phyloP scores from a whole-genome alignment of 2,888 invertebrate species.

The Oligia fasciuncula region DNA sequence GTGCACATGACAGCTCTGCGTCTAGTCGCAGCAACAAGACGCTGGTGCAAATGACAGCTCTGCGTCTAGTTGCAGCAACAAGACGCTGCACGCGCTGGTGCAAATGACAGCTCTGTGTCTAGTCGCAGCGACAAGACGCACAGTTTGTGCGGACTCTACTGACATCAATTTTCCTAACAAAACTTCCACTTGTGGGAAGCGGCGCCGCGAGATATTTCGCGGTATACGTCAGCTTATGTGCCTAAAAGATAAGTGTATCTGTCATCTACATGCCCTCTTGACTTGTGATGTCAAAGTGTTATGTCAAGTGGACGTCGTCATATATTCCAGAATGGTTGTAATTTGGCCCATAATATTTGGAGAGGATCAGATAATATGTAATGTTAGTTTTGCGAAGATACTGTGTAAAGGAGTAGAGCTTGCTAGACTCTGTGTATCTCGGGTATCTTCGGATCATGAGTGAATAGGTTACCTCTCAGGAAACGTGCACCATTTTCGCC shows the following conservation, averaged over 20 bases:
- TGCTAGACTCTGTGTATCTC: background rate
- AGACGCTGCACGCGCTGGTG: too few species aligned
- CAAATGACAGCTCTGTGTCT: background rate
- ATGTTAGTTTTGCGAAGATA: background rate
- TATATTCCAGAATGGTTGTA: slow-evolving; percentile 16
- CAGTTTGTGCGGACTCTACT: background rate
- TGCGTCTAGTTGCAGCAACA: background rate
- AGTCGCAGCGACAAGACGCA: background rate
- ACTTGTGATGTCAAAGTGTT: slow-evolving; percentile 33
- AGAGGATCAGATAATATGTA: slow-evolving; percentile 11
- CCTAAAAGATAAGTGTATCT: slow-evolving; percentile 34
- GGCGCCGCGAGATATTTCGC: slow-evolving; percentile 3
- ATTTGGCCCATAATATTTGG: slow-evolving; percentile 24
- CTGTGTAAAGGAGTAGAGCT: too few species aligned
- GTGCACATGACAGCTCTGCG: too few species aligned
- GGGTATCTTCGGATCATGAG: background rate
- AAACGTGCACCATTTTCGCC: too few species aligned
- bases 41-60: background rate
- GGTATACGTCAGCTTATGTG: slow-evolving; percentile 6
- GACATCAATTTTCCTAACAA: slow-evolving; percentile 14
- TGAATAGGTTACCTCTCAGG: background rate
- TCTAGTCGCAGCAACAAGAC: too few species aligned
- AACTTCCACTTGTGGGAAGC: slow-evolving; percentile 17
- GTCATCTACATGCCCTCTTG: slow-evolving; percentile 48
- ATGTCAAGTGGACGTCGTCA: slow-evolving; percentile 24